Percentiles rank a stretch among this genome's conserved stretches.
These are phyloP conservation scores for Coptotermes formosanus DNA, from an alignment of 1,140 invertebrate species.

Conservation along the genomic window DNA sequence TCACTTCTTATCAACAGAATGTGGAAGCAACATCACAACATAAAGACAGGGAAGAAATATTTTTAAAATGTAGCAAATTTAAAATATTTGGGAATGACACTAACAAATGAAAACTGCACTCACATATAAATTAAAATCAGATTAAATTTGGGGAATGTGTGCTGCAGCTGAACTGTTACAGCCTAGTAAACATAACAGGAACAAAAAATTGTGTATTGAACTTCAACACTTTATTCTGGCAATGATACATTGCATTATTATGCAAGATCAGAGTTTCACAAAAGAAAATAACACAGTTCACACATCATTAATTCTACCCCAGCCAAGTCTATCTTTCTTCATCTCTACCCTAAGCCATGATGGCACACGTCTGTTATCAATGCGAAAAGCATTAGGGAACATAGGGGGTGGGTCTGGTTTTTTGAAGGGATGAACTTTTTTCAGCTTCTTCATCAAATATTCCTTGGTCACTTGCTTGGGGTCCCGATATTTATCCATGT, in stretches of 20 bases:
- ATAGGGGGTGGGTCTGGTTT: constrained; percentile 60
- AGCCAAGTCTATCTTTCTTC: constrained; percentile 61
- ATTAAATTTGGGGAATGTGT: too few relatives aligned
- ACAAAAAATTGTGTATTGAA: background rate
- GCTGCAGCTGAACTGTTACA: background rate
- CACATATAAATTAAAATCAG: too few relatives aligned
- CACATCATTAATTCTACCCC: constrained; percentile 67
- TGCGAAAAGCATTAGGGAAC: constrained; percentile 71
- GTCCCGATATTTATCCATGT: constrained; percentile 90
- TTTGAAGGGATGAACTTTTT: constrained; percentile 79
- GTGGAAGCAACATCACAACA: too few relatives aligned
- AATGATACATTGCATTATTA: background rate
- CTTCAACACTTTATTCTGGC: background rate
- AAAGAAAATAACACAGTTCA: background rate
- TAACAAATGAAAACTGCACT: too few relatives aligned
- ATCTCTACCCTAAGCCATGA: constrained; percentile 75
- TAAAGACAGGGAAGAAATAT: too few relatives aligned
- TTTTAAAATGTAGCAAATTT: too few relatives aligned
- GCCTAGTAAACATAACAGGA: background rate
- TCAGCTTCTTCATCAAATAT: constrained; percentile 77
- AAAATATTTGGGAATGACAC: too few relatives aligned
- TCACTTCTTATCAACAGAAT: too few relatives aligned
- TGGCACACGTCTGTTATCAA: constrained; percentile 56
- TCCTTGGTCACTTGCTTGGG: constrained; percentile 85
- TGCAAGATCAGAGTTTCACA: background rate